Base-by-base conservation (phyloP, 2,797 vertebrate species). In the Takifugu ocellatus region DNA sequence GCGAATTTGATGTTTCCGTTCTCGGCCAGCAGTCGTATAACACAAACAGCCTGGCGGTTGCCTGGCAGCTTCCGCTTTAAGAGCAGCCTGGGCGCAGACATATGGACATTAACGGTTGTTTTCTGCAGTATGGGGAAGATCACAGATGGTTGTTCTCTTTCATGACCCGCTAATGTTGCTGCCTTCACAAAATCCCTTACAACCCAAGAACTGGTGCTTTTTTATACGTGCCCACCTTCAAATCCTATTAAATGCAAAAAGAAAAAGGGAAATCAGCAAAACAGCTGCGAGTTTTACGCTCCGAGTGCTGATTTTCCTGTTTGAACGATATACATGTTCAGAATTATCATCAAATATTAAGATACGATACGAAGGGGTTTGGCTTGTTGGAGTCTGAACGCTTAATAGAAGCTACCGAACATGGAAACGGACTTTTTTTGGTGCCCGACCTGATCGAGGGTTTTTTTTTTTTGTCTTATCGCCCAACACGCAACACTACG, bases 71-170 rank as follows among this genome's bases (percentile, higher is more conserved):
- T 4, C 6, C 16, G 17, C 17, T 46, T 46, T 46, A n/a, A 46
- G 48, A 25, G 25, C 17, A 48, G 46, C 46, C 24, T 48, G 46
- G 67, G 67, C 74, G 72, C 77, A 56, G 74, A 78, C 88, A 89
- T 87, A 87, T 77, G 89, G 86, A 82, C 84, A 56, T 85, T 85
- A 88, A 89, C 77, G 61, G 77, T 88, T 76, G 77, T 69, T 63
- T 69, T 79, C 80, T 66, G 64, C 80, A 75, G 80, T 70, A 44
- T 59, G 16, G 72, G 75, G 70, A 66, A 54, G 43, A 46, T 65
- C 78, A 62, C 88, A 91, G 88, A 89, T 89, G 88, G 82, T 80
- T 75, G 54, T 57, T 46, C 21, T 14, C 42, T 80, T 87, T 82
- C 77, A 79, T 64, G 68, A 77, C 43, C 64, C 72, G 70, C 53